These are phyloP conservation scores for Carpatolechia fugitivella DNA, from an alignment of 2,888 invertebrate genomes.

Conservation along the genomic window DNA sequence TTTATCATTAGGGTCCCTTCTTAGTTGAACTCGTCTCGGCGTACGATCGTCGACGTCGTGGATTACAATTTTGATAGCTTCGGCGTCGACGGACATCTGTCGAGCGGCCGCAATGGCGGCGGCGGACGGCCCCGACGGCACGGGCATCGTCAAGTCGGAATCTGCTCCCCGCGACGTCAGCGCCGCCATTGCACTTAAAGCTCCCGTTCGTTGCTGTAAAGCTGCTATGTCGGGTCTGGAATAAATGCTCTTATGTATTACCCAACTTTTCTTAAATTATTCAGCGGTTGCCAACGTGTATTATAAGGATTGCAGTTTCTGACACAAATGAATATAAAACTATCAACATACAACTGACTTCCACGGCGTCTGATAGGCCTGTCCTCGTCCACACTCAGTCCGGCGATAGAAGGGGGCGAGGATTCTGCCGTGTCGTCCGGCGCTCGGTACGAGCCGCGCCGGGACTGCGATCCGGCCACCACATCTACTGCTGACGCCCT, in stretches of 20 bases:
- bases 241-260: background rate
- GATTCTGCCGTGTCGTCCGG: conserved; percentile 76
- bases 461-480: conserved; percentile 82
- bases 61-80: conserved; percentile 95
- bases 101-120: conserved; percentile 83
- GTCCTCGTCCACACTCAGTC: conserved; percentile 85
- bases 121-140: conserved; percentile 57
- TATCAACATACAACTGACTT: conserved; percentile 87
- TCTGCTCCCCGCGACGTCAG: conserved; percentile 58
- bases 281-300: too few relatives aligned
- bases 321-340: too few relatives aligned
- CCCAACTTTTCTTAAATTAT: too few relatives aligned
- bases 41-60: conserved; percentile 92
- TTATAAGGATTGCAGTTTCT: too few relatives aligned
- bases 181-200: conserved; percentile 69
- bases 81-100: conserved; percentile 93
- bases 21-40: conserved; percentile 85
- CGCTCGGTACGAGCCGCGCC: conserved; percentile 81
- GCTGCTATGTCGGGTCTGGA: conserved; percentile 87
- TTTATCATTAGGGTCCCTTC: conserved; percentile 89
- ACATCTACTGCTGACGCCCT: conserved; percentile 92
- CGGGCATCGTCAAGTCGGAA: conserved; percentile 50
- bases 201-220: conserved; percentile 80
- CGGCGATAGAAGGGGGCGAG: conserved; percentile 76
- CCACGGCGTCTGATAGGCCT: conserved; percentile 87